Base-by-base conservation (phyloP, 2,888 invertebrate genomes). In the Euplagia quadripunctaria region DNA sequence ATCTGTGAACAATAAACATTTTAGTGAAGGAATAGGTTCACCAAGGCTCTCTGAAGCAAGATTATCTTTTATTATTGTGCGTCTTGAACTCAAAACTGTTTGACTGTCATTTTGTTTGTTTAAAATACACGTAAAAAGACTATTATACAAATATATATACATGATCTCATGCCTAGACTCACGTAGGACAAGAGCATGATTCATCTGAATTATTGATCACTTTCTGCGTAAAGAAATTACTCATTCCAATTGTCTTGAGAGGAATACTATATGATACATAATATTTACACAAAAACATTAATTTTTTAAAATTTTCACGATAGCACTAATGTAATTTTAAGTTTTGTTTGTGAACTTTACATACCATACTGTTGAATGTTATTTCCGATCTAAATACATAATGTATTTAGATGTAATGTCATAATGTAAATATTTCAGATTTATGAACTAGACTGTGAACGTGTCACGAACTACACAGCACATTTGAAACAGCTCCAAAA, bases 401-500 rank as follows among this genome's bases (percentile, higher is more conserved):
- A n/a, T n/a, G n/a, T n/a, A 14, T 31, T 31, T 14, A 31, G 31
- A 11, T 12, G 11, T 31, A 14, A 31, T 4, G 17, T 20, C 20
- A 20, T 31, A 14, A 31, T 4, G 17, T 20, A 58, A 0, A 31
- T 46, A 72, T 68, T 72, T 31, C 49, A 68, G 64, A 64, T 68
- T 63, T 41, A 46, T 55, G 58, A 72, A 72, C 61, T 55, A 58
- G 68, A 64, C 52, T 55, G n/a, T n/a, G 51, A 73, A 73, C 64
- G 64, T 76, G 77, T 72, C 77, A 67, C 51, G 61, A 43, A 71
- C 61, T 71, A 20, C 75, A 70, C 55, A 74, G 71, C 69, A 71
- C 70, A 77, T 63, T 70, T 64, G 75, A 77, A 82, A 84, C 75
- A 84, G 73, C 79, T 81, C 72, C 64, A 74, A 83, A n/a, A 80